Base-by-base conservation (phyloP, 1,140 invertebrate genomes). In the Battus philenor region DNA sequence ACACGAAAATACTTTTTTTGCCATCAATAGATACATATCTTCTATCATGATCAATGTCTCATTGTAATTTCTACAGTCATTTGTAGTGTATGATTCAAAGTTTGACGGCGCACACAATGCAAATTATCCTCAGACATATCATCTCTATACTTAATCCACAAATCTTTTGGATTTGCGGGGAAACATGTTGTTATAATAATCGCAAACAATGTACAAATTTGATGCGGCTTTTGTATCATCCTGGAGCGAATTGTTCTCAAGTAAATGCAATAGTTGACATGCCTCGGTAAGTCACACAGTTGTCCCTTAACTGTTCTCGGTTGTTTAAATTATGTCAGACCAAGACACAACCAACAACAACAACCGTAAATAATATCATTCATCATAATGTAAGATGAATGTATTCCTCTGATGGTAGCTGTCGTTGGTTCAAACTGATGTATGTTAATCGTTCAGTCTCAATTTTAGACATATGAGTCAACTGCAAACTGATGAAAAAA, bases 281-380 rank as follows among this genome's bases (percentile, higher is more conserved):
- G n/a, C n/a, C n/a, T n/a, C n/a, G n/a, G n/a, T n/a, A n/a, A n/a
- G n/a, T n/a, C n/a, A n/a, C n/a, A n/a, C n/a, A n/a, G n/a, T n/a
- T n/a, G n/a, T n/a, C n/a, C n/a, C n/a, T n/a, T n/a, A n/a, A n/a
- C n/a, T n/a, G n/a, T n/a, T n/a, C n/a, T n/a, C n/a, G n/a, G n/a
- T n/a, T n/a, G n/a, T n/a, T n/a, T n/a, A n/a, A n/a, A n/a, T n/a
- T n/a, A n/a, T n/a, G n/a, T n/a, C n/a, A n/a, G 84, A 76, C 2
- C 86, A 86, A 45, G 58, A 67, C 17, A 88, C 73, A 59, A 82
- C 70, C n/a, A 69, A 47, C 39, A 87, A 58, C 81, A 88, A 47
- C 41, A 88, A 49, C 15, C 77, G 72, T 44, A 87, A 68, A 71
- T 76, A 85, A 47, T 66, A 88, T 47, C 84, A 87, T n/a, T n/a